Conservation (phyloP, 1,140 invertebrate genomes). For the Bombus haemorrhoidalis region DNA sequence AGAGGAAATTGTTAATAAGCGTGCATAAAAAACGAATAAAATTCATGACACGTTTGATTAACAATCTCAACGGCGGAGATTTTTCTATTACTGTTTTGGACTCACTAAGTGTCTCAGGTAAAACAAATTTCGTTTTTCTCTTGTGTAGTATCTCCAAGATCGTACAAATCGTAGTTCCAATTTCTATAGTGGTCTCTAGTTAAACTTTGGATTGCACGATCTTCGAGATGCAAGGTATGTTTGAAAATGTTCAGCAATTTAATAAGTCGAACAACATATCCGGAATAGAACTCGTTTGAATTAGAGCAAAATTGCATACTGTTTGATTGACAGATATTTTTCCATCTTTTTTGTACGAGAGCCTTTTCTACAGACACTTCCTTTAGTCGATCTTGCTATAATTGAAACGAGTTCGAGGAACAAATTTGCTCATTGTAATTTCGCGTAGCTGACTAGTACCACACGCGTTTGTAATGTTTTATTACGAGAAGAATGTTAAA, state of each 20-base stretch:
- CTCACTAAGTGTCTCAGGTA: not conserved
- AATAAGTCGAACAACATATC: constrained; percentile 29
- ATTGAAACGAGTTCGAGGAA: not conserved
- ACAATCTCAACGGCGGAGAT: not conserved
- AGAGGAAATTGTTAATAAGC: not conserved
- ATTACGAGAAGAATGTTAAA: not conserved
- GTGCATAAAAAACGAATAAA: not conserved
- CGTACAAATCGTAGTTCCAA: not conserved
- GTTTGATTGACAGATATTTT: constrained; percentile 41
- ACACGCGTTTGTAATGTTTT: constrained; percentile 8
- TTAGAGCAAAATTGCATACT: not conserved
- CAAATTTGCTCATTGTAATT: constrained; percentile 39
- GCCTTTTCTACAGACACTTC: not conserved
- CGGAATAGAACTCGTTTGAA: not conserved
- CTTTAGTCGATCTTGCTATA: not conserved
- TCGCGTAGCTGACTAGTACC: not conserved
- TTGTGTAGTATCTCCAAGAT: not conserved
- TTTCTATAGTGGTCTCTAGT: not conserved
- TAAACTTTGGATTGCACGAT: not conserved
- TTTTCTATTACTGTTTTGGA: not conserved
- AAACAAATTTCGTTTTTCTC: constrained; percentile 3
- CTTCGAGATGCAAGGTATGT: not conserved
- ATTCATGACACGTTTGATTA: not conserved
- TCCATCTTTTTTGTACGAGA: constrained; percentile 30
- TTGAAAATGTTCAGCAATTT: constrained; percentile 7